phyloP scores from a whole-genome alignment of 64 coral and sea anemone species.

The Exaiptasia diaphana region DNA sequence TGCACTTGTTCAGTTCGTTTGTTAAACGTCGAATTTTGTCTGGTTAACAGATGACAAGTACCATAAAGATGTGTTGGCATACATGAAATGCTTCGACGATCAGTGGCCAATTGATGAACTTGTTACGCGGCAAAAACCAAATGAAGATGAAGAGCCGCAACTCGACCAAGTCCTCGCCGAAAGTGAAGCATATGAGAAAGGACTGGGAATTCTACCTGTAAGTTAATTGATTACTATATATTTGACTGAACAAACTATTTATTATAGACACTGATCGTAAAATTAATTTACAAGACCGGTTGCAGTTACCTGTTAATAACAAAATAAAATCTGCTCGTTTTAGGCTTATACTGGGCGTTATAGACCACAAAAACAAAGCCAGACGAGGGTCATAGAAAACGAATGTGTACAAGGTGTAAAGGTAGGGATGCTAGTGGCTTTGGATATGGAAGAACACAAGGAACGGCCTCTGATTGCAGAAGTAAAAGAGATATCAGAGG shows the following conservation, averaged over 20 bases:
- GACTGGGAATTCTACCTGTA: conserved; percentile 47
- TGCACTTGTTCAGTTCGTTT: too few relatives aligned
- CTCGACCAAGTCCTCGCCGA: conserved; percentile 29
- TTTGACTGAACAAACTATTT: too few relatives aligned
- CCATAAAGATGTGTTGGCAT: conserved; percentile 5
- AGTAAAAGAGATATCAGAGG: conserved; percentile 2
- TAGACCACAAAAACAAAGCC: conserved; percentile 10
- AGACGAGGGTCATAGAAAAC: conserved; percentile 8
- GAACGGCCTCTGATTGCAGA: conserved; percentile 34
- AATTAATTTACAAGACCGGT: too few relatives aligned
- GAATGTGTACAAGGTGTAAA: neutral
- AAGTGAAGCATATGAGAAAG: conserved; percentile 46
- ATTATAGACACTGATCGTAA: too few relatives aligned
- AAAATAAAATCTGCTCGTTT: too few relatives aligned
- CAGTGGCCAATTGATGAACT: conserved; percentile 4
- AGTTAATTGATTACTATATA: neutral
- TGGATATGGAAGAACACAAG: neutral
- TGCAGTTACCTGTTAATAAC: too few relatives aligned
- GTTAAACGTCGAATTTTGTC: too few relatives aligned
- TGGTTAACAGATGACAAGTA: conserved; percentile 15
- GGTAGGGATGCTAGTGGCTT: conserved; percentile 40
- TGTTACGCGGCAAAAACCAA: neutral
- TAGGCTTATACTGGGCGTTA: conserved; percentile 42
- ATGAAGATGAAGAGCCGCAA: neutral
- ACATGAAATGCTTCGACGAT: neutral